Evolutionary conservation across 2,797 vertebrate species (phyloP), one percentile per base, ranked within the genome.

Genomic region (Fratercula arctica): DNA sequence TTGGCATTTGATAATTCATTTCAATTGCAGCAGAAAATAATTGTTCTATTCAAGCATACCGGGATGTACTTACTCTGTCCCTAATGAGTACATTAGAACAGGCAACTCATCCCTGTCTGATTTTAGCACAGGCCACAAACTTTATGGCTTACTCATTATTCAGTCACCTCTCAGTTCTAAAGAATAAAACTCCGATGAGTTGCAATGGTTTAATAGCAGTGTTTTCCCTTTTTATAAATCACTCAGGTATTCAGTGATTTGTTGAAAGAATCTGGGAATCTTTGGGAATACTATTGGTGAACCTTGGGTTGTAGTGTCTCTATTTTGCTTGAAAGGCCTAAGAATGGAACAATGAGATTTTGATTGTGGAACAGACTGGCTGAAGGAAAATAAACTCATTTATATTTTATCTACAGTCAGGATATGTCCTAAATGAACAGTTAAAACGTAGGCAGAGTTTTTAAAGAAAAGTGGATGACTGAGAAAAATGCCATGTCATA

Each of bases 101-200:
- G 63, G 70, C 95, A 91, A 94, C 92, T 95, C 91, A 92, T 95
- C 90, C 93, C 67, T 87, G 85, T 83, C 91, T 93, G 75, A 96
- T 95, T 94, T 95, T 91, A 95, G 85, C 90, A 95, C 85, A 96
- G 88, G 81, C 87, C 89, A 96, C 95, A 97, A 91, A 95, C 80
- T 97, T 94, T 95, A 95, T 25, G 80, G 87, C 90, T 57, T 56
- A 89, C 54, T 96, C 66, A 87, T 95, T 96, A 74, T 79, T 96
- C 94, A 95, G 94, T 91, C 80, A 91, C 69, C 89, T 81, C 76
- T 87, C 29, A 53, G 69, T 80, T 69, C 80, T 57, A 79, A 87
- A 91, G 80, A 90, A 86, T 92, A 93, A 94, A 95, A 64, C 43
- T 80, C 53, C 72, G 82, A 0, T 69, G 75, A 85, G 64, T 69